These are phyloP conservation scores for Cheirogaleus major DNA, from an alignment of 2,797 vertebrate genomes.

Conservation along the genomic window DNA sequence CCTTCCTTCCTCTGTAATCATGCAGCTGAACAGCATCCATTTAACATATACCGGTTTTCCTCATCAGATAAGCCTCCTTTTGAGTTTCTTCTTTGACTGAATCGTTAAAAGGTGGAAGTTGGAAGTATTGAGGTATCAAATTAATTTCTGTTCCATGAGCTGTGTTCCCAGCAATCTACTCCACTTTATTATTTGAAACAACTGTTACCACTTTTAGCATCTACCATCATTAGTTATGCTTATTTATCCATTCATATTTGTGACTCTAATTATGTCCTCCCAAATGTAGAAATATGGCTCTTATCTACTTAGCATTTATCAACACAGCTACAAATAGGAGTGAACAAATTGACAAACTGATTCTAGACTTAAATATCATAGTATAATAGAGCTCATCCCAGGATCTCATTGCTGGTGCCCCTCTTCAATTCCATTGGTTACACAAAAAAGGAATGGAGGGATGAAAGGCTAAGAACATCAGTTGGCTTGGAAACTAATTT, in stretches of 20 bases:
- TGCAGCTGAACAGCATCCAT: constrained; percentile 37
- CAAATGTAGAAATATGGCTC: background rate
- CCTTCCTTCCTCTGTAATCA: background rate
- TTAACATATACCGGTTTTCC: background rate
- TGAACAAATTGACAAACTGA: background rate
- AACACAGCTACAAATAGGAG: constrained; percentile 31
- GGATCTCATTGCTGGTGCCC: background rate
- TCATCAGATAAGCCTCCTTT: constrained; percentile 51
- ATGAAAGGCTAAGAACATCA: constrained; percentile 18
- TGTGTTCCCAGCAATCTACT: constrained; percentile 15
- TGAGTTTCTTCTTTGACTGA: constrained; percentile 57
- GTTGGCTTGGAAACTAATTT: background rate
- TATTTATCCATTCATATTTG: constrained; percentile 11
- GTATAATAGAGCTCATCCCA: background rate
- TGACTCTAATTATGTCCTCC: constrained; percentile 18
- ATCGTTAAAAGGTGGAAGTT: constrained; percentile 52
- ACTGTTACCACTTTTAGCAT: background rate
- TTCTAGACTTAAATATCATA: constrained; percentile 31
- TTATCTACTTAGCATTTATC: constrained; percentile 26
- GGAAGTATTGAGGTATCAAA: constrained; percentile 23
- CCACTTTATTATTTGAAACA: constrained; percentile 44
- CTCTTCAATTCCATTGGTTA: background rate
- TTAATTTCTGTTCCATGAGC: constrained; percentile 31
- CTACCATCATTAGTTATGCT: background rate
- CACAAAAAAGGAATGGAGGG: background rate